These are phyloP conservation scores for Periplaneta americana DNA, from an alignment of 1,140 invertebrate species.

Conservation along the genomic window DNA sequence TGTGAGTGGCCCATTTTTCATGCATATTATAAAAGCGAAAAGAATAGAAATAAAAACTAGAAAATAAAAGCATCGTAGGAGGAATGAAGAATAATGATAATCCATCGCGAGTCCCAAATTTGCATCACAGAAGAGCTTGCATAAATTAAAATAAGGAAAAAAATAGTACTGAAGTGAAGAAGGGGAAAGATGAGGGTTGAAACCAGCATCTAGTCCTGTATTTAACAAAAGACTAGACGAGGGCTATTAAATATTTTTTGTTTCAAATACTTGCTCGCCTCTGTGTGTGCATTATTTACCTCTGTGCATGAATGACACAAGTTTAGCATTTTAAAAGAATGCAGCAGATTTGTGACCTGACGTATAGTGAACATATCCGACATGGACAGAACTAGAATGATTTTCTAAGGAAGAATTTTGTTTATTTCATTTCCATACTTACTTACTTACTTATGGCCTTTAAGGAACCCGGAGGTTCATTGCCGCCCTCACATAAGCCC, in stretches of 20 bases:
- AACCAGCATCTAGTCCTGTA: neutral
- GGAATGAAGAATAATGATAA: conserved; percentile 5
- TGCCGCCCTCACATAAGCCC: no score
- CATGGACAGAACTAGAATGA: no score
- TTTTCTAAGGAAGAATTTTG: no score
- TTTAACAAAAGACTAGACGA: neutral
- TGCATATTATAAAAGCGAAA: neutral
- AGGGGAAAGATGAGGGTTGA: neutral
- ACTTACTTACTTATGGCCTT: no score
- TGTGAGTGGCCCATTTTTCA: conserved; percentile 2
- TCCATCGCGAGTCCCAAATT: neutral
- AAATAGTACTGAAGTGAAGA: neutral
- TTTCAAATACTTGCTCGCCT: neutral
- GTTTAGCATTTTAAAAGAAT: no score
- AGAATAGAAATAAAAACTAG: neutral
- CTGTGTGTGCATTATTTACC: neutral
- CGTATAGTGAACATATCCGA: no score
- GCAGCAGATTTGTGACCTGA: no score
- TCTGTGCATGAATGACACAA: neutral
- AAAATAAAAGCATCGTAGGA: conserved; percentile 6
- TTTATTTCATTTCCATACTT: no score
- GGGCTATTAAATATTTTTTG: neutral
- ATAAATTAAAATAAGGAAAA: neutral
- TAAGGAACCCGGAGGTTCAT: no score
- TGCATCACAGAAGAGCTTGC: conserved; percentile 5